These are phyloP conservation scores for Luffia ferchaultella DNA, from an alignment of 2,888 invertebrate genomes.

Conservation along the genomic window DNA sequence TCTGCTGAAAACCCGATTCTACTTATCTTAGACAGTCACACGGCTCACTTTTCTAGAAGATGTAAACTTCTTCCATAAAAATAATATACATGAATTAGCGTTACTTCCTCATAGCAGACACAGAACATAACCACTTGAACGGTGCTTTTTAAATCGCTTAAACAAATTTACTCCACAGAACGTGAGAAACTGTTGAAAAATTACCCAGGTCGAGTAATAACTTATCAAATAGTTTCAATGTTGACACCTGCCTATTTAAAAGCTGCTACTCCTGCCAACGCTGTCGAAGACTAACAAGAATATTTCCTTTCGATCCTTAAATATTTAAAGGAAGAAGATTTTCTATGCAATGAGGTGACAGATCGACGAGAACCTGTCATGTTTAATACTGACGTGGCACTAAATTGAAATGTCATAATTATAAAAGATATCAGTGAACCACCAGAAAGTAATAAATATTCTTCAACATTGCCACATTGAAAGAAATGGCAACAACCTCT, in stretches of 20 bases:
- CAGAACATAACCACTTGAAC: neutral
- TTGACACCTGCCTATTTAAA: conserved; percentile 1
- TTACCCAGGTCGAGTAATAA: neutral
- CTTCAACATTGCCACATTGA: no score
- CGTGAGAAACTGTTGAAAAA: neutral
- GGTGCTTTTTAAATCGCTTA: neutral
- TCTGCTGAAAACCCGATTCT: conserved; percentile 1
- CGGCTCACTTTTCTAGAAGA: neutral
- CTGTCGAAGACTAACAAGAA: conserved; percentile 1
- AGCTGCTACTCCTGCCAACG: conserved; percentile 1
- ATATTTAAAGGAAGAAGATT: neutral
- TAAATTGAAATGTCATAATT: no score
- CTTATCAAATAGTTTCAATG: neutral
- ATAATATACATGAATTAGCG: neutral
- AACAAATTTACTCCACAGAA: neutral
- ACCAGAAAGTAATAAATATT: no score
- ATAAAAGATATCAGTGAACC: no score
- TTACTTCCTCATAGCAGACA: conserved; percentile 1
- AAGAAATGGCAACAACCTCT: no score
- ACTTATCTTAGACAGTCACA: neutral
- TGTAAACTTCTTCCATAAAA: neutral
- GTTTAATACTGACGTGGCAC: no score
- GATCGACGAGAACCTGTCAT: conserved; percentile 1
- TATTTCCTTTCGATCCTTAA: neutral
- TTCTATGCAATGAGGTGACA: neutral